A percentile compares a stretch with the other conserved stretches of the same genome.
Conservation (phyloP, 2,888 invertebrate species). For the Synanthedon formicaeformis region DNA sequence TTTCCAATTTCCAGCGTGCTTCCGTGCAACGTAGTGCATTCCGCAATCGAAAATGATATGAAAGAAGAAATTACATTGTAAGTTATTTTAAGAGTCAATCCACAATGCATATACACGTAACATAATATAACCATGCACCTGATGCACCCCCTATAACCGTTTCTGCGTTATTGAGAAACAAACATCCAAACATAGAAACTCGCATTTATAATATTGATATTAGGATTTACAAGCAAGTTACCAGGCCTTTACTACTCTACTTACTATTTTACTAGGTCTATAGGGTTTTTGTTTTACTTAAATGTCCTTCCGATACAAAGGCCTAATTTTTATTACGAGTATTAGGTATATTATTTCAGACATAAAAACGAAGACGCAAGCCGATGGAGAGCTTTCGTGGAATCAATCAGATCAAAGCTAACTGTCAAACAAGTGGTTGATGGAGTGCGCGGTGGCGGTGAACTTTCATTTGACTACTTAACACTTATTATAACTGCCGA, state of each 20-base stretch:
- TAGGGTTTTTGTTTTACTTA: no score
- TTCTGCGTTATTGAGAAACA: no score
- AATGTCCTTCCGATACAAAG: no score
- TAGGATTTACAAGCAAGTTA: no score
- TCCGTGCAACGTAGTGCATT: conserved; percentile 72
- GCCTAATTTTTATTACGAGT: no score
- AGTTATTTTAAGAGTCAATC: conserved; percentile 18
- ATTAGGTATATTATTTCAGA: conserved; percentile 15
- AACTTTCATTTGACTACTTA: conserved; percentile 85
- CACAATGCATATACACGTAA: no score
- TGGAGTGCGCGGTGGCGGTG: conserved; percentile 80
- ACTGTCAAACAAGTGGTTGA: conserved; percentile 89
- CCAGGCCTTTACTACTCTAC: no score
- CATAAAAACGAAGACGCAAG: conserved; percentile 67
- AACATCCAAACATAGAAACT: no score
- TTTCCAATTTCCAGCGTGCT: conserved; percentile 61
- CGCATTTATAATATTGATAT: no score
- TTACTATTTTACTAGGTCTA: no score
- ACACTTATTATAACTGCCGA: conserved; percentile 84
- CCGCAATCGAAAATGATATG: conserved; percentile 38
- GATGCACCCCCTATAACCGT: no score
- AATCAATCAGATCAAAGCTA: conserved; percentile 81
- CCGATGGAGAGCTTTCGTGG: conserved; percentile 79
- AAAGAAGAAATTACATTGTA: conserved; percentile 46
- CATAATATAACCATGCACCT: no score